These are phyloP conservation scores for Leptopilina myrica DNA, from an alignment of 2,888 invertebrate species.

Conservation along the genomic window DNA sequence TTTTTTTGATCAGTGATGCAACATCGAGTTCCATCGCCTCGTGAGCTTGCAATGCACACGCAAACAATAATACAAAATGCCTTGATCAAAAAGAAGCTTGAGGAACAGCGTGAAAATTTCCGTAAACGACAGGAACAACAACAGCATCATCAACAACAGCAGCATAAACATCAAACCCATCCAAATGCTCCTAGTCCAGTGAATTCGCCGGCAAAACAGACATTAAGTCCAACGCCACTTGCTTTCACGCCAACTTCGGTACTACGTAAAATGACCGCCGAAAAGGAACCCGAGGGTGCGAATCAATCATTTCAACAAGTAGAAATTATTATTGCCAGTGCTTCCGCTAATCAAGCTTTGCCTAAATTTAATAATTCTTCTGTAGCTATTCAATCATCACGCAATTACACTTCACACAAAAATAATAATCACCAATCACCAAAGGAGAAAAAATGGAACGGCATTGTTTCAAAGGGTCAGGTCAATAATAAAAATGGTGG, in stretches of 20 bases:
- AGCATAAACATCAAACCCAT: constrained; percentile 63
- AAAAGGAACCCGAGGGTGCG: constrained; percentile 85
- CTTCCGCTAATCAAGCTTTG: constrained; percentile 31
- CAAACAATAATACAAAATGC: constrained; percentile 92
- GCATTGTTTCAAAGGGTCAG: constrained; percentile 7
- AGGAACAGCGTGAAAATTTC: constrained; percentile 91
- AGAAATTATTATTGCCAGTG: constrained; percentile 47
- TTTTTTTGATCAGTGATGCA: constrained; percentile 79
- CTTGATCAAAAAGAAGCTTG: constrained; percentile 91
- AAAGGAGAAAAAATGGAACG: constrained; percentile 20
- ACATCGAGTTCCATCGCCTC: constrained; percentile 88
- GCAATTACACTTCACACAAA: background rate
- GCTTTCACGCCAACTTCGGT: constrained; percentile 97
- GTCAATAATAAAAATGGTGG: constrained; percentile 11
- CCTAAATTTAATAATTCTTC: constrained; percentile 17
- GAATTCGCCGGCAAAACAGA: constrained; percentile 76
- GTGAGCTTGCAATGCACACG: constrained; percentile 90
- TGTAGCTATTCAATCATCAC: background rate
- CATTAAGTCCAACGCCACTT: constrained; percentile 83
- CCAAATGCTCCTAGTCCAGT: constrained; percentile 70
- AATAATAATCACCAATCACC: background rate
- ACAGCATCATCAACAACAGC: constrained; percentile 62
- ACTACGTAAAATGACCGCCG: constrained; percentile 95
- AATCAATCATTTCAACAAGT: constrained; percentile 66
- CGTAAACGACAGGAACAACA: constrained; percentile 86